Conservation (phyloP, 1,140 invertebrate genomes). For the Metaphire vulgaris region DNA sequence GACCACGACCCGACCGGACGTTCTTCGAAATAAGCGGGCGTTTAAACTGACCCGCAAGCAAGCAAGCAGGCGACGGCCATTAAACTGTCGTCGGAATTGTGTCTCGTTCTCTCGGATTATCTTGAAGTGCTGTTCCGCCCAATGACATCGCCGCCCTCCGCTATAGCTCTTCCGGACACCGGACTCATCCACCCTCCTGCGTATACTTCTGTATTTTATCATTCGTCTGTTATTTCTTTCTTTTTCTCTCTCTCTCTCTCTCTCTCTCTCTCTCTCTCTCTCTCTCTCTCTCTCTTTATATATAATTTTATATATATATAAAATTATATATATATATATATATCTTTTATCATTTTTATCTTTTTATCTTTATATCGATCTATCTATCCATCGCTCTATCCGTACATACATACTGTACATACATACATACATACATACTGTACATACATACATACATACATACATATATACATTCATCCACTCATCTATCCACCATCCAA, state of each 20-base stretch:
- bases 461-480: not conserved
- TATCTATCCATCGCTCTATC: not conserved
- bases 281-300: not conserved
- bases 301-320: no score
- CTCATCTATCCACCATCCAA: no score
- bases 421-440: not conserved
- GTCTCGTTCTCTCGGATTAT: no score
- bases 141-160: no score
- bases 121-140: no score
- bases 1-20: no score
- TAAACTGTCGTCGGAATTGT: no score
- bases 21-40: no score
- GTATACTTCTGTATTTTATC: not conserved
- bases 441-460: not conserved
- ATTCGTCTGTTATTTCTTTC: conserved; percentile 18
- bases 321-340: no score
- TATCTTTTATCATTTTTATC: not conserved
- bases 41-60: no score
- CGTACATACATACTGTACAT: not conserved
- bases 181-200: not conserved
- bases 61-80: no score
- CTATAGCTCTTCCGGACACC: no score
- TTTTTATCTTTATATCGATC: not conserved
- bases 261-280: conserved; percentile 9
- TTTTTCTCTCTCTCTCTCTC: conserved; percentile 11